A percentile compares a stretch with the other conserved stretches of the same genome.
phyloP scores from a whole-genome alignment of 2,113 vertebrate species.

The Okapia johnstoni region DNA sequence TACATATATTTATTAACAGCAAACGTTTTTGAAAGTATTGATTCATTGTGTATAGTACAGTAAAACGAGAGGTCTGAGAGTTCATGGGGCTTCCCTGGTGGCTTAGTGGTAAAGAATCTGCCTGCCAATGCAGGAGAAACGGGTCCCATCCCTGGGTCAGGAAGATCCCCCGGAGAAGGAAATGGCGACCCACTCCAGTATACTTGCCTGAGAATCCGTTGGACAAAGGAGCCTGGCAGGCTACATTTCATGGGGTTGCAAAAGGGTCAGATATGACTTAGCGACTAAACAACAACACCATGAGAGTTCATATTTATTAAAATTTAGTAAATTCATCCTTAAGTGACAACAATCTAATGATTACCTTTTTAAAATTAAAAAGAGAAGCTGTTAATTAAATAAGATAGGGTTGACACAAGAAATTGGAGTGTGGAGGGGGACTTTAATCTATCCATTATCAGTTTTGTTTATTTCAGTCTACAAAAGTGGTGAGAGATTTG shows the following conservation, averaged over 20 bases:
- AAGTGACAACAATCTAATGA: background rate
- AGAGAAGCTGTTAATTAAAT: background rate
- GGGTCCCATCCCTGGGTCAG: background rate
- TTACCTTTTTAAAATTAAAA: background rate
- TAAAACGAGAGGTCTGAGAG: background rate
- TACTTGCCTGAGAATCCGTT: background rate
- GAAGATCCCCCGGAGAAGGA: background rate
- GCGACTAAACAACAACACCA: background rate
- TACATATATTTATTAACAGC: background rate
- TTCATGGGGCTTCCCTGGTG: background rate
- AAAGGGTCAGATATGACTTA: background rate
- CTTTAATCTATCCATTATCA: background rate
- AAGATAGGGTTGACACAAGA: background rate
- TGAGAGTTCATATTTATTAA: background rate
- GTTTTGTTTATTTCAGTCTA: background rate
- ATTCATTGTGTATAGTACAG: background rate
- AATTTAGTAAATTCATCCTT: slow-evolving; percentile 12
- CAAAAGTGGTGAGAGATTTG: background rate
- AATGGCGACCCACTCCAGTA: background rate
- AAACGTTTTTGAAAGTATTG: slow-evolving; percentile 22
- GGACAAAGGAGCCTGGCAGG: background rate
- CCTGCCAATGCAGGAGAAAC: background rate
- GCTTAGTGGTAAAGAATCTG: background rate
- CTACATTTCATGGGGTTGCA: background rate
- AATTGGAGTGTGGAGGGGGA: background rate